Evolutionary conservation across 2,797 vertebrate species (phyloP).

Genomic region (Dryobates pubescens): DNA sequence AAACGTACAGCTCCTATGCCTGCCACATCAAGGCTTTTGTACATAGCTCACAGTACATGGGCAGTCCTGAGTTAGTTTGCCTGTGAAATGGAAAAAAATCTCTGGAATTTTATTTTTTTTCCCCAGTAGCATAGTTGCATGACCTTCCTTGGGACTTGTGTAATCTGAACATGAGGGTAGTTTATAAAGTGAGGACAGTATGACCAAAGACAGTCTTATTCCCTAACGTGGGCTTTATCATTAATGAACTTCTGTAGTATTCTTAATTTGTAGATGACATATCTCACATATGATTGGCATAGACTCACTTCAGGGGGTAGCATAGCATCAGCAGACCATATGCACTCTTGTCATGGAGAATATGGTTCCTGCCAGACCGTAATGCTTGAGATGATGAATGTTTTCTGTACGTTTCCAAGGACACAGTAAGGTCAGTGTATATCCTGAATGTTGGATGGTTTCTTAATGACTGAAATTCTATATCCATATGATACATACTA

Average conservation of each 20-base stretch:
- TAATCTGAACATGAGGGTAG: background rate
- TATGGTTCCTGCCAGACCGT: background rate
- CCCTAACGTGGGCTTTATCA: background rate
- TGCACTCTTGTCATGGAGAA: background rate
- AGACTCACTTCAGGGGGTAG: background rate
- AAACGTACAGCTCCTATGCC: background rate
- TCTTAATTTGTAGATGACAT: background rate
- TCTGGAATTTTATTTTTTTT: background rate
- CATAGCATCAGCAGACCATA: background rate
- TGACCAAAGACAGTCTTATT: background rate
- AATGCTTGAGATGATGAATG: background rate
- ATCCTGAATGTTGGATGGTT: background rate
- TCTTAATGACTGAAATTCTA: background rate
- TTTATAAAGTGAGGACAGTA: background rate
- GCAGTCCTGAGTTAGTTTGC: background rate
- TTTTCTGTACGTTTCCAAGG: background rate
- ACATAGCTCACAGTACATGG: background rate
- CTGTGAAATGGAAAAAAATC: background rate
- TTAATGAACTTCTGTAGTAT: background rate
- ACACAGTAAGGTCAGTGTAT: background rate
- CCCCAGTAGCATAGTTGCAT: background rate
- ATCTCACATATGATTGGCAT: background rate
- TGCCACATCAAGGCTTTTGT: background rate
- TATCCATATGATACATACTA: rapidly evolving
- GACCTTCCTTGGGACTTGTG: background rate